Evolutionary conservation across 2,797 vertebrate genomes (phyloP).

Genomic region (Eulemur albifrons): DNA sequence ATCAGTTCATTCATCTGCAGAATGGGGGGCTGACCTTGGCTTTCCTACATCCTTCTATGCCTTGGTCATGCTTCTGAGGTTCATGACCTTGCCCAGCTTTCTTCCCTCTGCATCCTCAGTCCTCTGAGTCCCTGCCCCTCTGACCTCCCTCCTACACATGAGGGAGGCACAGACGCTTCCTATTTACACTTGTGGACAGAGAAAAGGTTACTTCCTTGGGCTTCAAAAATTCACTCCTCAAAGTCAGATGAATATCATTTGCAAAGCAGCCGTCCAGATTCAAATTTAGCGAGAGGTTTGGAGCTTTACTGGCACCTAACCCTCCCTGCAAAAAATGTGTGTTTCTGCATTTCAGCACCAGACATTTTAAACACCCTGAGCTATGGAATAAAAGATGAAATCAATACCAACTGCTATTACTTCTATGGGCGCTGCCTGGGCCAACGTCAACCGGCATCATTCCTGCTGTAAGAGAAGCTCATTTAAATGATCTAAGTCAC

Average conservation of each 20-base stretch:
- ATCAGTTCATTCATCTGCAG: background rate
- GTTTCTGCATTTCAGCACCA: constrained; percentile 40
- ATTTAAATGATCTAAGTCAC: background rate
- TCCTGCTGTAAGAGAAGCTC: background rate
- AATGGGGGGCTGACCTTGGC: background rate
- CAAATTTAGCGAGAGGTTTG: constrained; percentile 1
- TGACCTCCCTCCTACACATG: background rate
- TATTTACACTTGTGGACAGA: background rate
- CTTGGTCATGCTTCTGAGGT: background rate
- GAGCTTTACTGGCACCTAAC: constrained; percentile 29
- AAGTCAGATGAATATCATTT: background rate
- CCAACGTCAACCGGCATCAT: background rate
- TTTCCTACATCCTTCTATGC: background rate
- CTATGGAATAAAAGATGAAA: background rate
- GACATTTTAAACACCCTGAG: constrained; percentile 16
- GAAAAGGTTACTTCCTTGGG: background rate
- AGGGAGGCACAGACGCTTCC: background rate
- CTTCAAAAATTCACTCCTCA: constrained; percentile 24
- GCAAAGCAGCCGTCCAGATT: background rate
- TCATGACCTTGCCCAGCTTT: background rate
- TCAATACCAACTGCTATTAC: background rate
- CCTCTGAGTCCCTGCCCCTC: background rate
- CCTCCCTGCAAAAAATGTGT: background rate
- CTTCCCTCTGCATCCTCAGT: background rate
- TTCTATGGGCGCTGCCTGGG: background rate